phyloP scores from a whole-genome alignment of 2,113 vertebrate genomes.

The Dipodomys spectabilis region DNA sequence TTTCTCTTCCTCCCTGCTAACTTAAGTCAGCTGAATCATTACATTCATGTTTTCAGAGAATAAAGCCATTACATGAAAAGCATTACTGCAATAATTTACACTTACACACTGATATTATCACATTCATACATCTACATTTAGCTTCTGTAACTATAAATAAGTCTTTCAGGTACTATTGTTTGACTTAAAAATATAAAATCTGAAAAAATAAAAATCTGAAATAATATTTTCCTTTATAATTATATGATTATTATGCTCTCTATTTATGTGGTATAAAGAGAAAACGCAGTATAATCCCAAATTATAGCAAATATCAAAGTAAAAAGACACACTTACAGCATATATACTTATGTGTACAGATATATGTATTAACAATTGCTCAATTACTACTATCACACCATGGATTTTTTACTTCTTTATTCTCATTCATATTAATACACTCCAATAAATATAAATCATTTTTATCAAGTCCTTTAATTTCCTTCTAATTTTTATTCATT shows the following conservation, averaged over 20 bases:
- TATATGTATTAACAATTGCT: not conserved
- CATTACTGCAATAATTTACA: not conserved
- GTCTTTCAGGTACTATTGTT: not conserved
- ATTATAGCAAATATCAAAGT: constrained; percentile 14
- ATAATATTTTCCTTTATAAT: constrained; percentile 11
- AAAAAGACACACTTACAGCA: not conserved
- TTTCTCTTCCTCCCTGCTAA: not conserved
- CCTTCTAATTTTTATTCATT: constrained; percentile 35
- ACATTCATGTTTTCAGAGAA: constrained; percentile 9
- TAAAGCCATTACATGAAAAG: constrained; percentile 23
- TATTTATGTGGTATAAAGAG: not conserved
- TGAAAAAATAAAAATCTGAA: constrained; percentile 39
- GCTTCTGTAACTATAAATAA: constrained; percentile 2
- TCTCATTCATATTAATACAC: not conserved
- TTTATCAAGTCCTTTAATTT: not conserved
- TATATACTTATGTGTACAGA: not conserved
- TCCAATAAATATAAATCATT: constrained; percentile 1
- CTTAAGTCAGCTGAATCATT: not conserved
- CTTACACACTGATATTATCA: constrained; percentile 2
- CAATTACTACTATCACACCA: constrained; percentile 16
- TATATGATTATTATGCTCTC: constrained; percentile 13
- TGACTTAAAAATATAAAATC: constrained; percentile 31
- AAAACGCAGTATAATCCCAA: not conserved
- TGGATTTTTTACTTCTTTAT: constrained; percentile 9
- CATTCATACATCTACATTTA: constrained; percentile 24